These are phyloP conservation scores for Papilio aristodemus DNA, from an alignment of 1,140 invertebrate species.

Conservation along the genomic window DNA sequence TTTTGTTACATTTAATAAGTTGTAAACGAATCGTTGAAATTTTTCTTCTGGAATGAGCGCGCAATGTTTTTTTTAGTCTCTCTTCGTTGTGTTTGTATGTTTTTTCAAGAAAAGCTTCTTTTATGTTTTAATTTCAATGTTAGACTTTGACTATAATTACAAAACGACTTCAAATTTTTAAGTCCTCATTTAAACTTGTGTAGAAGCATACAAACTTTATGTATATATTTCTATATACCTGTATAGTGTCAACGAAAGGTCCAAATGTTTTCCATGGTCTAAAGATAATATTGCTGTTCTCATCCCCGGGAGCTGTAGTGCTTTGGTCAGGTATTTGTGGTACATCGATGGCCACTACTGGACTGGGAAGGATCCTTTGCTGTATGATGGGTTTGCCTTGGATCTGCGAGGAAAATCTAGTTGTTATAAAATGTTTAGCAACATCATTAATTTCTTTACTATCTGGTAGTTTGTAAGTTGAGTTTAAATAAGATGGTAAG, in stretches of 20 bases:
- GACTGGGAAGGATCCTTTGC: slow-evolving; percentile 69
- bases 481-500: neutral
- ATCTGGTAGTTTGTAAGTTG: neutral
- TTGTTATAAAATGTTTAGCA: neutral
- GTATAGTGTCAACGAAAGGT: slow-evolving; percentile 71
- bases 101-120: too few species aligned
- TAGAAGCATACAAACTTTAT: slow-evolving; percentile 3
- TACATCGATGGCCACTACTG: slow-evolving; percentile 64
- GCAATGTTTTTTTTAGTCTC: neutral
- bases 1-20: slow-evolving; percentile 46
- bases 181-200: neutral
- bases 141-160: neutral
- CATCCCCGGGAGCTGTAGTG: slow-evolving; percentile 57
- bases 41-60: neutral
- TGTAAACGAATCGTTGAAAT: slow-evolving; percentile 33
- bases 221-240: slow-evolving; percentile 51
- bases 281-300: slow-evolving; percentile 74
- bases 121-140: too few species aligned
- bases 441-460: too few species aligned
- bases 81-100: neutral
- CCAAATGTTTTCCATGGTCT: slow-evolving; percentile 76
- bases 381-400: slow-evolving; percentile 74
- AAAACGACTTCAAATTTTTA: too few species aligned
- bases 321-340: slow-evolving; percentile 49
- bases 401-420: slow-evolving; percentile 52